Conservation (phyloP, 2,888 invertebrate genomes). For the Acanthosepion lycidas region DNA sequence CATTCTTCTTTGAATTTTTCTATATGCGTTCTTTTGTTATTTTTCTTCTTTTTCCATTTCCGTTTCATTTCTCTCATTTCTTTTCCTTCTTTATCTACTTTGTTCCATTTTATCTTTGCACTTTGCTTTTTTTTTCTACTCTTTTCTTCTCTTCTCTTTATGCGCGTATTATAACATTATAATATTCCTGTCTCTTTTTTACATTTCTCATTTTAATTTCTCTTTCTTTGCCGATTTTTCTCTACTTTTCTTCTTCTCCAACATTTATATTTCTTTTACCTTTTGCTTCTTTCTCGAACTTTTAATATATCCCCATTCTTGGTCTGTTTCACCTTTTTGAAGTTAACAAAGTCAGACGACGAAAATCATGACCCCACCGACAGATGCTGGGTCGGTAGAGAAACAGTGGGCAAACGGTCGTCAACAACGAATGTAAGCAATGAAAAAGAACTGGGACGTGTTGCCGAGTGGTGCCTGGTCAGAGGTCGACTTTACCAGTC, state of each 20-base stretch:
- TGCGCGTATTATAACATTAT: no score
- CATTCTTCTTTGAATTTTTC: no score
- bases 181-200: not conserved
- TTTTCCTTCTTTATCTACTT: not conserved
- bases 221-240: not conserved
- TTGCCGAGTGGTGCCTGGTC: not conserved
- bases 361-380: not conserved
- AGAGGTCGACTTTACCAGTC: not conserved
- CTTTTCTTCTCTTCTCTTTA: not conserved
- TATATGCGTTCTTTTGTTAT: no score
- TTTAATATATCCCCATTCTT: not conserved
- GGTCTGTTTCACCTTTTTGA: no score
- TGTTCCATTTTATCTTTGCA: not conserved
- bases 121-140: not conserved
- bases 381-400: not conserved
- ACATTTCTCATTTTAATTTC: not conserved
- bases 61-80: not conserved
- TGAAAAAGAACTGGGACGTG: not conserved
- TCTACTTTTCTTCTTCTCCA: not conserved
- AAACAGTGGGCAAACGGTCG: not conserved
- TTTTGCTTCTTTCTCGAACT: no score
- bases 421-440: constrained; percentile 11
- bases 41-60: no score
- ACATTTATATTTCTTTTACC: no score
- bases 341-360: not conserved